Conservation (phyloP, 2,113 vertebrate genomes). For the Ahaetulla prasina region DNA sequence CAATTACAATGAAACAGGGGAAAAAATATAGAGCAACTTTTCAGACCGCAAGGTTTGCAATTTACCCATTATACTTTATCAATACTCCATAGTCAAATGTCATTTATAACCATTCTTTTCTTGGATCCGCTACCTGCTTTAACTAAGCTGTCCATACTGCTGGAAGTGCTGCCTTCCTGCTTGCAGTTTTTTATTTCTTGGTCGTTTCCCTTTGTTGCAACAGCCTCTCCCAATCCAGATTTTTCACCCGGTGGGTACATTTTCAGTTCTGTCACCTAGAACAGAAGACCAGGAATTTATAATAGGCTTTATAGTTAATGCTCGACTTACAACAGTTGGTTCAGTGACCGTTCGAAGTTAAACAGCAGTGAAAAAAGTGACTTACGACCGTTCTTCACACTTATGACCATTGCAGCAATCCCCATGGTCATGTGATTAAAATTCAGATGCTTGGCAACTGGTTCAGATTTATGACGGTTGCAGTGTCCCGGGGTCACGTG, state of each 20-base stretch:
- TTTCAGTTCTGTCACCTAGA: not conserved
- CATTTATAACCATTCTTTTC: not conserved
- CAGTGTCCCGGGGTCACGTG: too few species aligned
- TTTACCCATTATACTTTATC: not conserved
- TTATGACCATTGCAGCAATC: not conserved
- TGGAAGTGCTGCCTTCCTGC: fast-evolving
- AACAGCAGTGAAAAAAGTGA: not conserved
- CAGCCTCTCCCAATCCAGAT: not conserved
- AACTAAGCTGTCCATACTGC: not conserved
- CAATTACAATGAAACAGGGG: not conserved
- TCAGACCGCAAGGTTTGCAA: not conserved
- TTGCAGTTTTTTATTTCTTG: not conserved
- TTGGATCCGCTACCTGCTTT: conserved; percentile 35
- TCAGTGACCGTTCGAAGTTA: not conserved
- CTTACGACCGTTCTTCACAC: not conserved
- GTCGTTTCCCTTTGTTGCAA: fast-evolving
- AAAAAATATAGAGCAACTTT: not conserved
- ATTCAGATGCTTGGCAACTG: too few species aligned
- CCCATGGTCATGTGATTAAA: too few species aligned
- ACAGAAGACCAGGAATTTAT: not conserved
- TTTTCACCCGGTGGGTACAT: conserved; percentile 17
- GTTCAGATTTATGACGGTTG: not conserved
- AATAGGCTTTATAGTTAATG: not conserved
- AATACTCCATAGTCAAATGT: not conserved
- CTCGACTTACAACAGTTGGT: not conserved